phyloP scores from a whole-genome alignment of 2,888 invertebrate species.

The Drosophila flavopinicola region DNA sequence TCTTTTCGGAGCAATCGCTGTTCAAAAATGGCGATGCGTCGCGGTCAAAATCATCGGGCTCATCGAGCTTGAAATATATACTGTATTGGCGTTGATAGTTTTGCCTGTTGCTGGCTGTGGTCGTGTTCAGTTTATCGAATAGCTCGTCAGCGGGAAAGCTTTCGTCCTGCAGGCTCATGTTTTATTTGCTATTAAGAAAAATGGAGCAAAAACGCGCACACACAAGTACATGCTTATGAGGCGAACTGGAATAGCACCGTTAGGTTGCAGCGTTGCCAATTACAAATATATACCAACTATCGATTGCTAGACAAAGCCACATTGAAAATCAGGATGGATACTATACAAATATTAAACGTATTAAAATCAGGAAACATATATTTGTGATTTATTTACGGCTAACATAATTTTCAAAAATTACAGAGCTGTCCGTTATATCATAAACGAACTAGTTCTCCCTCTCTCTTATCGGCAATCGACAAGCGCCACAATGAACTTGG shows the following conservation, averaged over 20 bases:
- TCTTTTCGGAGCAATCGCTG: conserved; percentile 64
- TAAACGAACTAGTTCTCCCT: too few species aligned
- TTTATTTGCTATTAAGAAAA: conserved; percentile 1
- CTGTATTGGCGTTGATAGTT: conserved; percentile 31
- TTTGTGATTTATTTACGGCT: too few species aligned
- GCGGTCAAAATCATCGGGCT: conserved; percentile 29
- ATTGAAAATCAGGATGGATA: too few species aligned
- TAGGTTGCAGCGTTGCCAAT: conserved; percentile 21
- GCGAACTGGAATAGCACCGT: conserved; percentile 26
- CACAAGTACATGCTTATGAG: neutral
- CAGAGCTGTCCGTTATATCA: too few species aligned
- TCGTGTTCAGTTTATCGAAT: conserved; percentile 56
- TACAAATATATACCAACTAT: neutral
- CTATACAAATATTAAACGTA: too few species aligned
- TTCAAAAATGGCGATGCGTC: conserved; percentile 53
- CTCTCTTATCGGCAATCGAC: too few species aligned
- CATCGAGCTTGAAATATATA: conserved; percentile 15
- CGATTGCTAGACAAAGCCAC: neutral
- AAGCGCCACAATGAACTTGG: too few species aligned
- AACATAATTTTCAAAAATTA: too few species aligned
- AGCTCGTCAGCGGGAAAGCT: conserved; percentile 80
- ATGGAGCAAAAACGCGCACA: neutral
- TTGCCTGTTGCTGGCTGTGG: neutral
- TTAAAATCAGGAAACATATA: too few species aligned
- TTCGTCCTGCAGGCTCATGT: conserved; percentile 82